Evolutionary conservation across 2,113 vertebrate species (phyloP).

Genomic region (Misgurnus mizolepis): DNA sequence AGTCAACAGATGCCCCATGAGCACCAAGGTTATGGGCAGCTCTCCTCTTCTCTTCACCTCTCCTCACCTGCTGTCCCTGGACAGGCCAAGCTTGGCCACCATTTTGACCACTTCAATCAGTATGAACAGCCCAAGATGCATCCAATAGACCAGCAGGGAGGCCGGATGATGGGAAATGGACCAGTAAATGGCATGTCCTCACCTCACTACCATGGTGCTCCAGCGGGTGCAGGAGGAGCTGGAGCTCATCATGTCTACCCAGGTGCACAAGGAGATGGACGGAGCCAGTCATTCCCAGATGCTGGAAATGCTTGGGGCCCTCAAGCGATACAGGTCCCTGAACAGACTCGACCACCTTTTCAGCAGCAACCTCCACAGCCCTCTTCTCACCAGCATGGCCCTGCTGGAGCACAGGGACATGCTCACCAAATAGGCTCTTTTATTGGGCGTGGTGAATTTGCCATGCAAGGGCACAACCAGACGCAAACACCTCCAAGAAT

Average conservation of each 20-base stretch:
- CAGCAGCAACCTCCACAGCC: slow-evolving; percentile 66
- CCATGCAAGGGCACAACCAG: slow-evolving; percentile 86
- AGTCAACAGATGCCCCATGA: slow-evolving; percentile 89
- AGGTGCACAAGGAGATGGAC: slow-evolving; percentile 82
- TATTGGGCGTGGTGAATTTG: slow-evolving; percentile 89
- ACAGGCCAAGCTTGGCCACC: slow-evolving; percentile 94
- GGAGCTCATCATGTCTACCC: slow-evolving; percentile 85
- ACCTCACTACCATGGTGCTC: slow-evolving; percentile 87
- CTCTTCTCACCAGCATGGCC: slow-evolving; percentile 77
- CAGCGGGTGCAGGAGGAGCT: slow-evolving; percentile 77
- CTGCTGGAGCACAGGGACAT: slow-evolving; percentile 80
- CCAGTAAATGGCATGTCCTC: slow-evolving; percentile 91
- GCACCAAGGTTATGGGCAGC: slow-evolving; percentile 85
- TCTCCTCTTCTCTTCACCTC: slow-evolving; percentile 84
- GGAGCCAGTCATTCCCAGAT: slow-evolving; percentile 83
- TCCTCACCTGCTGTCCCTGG: slow-evolving; percentile 81
- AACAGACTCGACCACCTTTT: slow-evolving; percentile 83
- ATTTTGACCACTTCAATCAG: slow-evolving; percentile 93
- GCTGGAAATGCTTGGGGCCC: slow-evolving; percentile 83
- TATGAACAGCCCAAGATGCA: slow-evolving; percentile 89
- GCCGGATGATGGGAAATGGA: slow-evolving; percentile 80
- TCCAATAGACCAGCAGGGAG: slow-evolving; percentile 82
- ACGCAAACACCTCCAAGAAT: slow-evolving; percentile 86
- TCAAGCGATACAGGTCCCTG: slow-evolving; percentile 83
- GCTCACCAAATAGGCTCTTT: slow-evolving; percentile 92